These are phyloP conservation scores for Triplophysa rosa DNA, from an alignment of 2,113 vertebrate species.

Conservation along the genomic window DNA sequence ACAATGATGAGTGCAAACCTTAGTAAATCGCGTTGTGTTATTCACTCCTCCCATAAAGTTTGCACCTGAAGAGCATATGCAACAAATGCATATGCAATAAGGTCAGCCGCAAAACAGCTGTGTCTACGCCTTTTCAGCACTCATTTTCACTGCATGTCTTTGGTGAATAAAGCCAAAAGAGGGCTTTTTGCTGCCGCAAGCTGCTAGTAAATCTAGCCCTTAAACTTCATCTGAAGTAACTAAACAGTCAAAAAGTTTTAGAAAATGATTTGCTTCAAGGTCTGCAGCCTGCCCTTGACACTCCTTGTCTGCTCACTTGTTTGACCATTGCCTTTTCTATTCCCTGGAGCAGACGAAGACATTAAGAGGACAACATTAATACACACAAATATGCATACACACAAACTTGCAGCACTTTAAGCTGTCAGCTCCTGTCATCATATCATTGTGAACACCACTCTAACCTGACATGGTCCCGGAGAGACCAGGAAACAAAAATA, in stretches of 20 bases:
- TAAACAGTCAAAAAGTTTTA: slow-evolving; percentile 6
- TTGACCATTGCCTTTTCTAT: background rate
- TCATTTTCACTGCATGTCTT: no score
- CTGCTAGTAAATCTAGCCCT: no score
- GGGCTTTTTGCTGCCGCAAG: no score
- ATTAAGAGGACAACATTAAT: slow-evolving; percentile 23
- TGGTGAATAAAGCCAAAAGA: no score
- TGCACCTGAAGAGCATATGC: no score
- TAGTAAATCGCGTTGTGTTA: no score
- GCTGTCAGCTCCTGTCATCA: slow-evolving; percentile 25
- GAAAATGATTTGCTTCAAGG: background rate
- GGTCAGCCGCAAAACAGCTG: no score
- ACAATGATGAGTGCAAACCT: no score
- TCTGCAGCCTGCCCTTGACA: background rate
- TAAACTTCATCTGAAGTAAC: background rate
- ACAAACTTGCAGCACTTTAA: slow-evolving; percentile 23
- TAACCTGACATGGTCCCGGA: slow-evolving; percentile 37
- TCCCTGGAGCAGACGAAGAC: slow-evolving; percentile 4
- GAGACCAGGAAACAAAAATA: background rate
- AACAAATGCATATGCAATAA: no score
- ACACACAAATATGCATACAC: slow-evolving; percentile 1
- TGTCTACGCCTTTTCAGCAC: no score
- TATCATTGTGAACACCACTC: slow-evolving; percentile 34
- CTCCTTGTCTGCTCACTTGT: background rate
- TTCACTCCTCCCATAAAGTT: no score